Evolutionary conservation across 2,113 vertebrate species (phyloP), one percentile per base, ranked within the genome.

Genomic region (Phyllostomus hastatus): DNA sequence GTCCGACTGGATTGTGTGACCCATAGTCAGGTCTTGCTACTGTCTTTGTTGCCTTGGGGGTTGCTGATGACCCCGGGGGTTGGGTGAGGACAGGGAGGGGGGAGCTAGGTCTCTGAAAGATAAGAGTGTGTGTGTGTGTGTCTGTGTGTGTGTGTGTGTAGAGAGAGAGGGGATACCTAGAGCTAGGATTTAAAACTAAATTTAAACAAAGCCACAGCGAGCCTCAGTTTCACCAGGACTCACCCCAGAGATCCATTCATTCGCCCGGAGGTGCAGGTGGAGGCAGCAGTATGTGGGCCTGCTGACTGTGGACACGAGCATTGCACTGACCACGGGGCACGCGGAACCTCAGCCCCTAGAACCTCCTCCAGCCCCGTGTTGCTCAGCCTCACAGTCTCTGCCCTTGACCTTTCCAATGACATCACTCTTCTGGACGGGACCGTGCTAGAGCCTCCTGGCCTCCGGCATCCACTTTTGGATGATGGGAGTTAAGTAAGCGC

Each of bases 281-380:
- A 48, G 14, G 5, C 57, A 24, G 10, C 59, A 43, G 41, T 57
- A 17, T 11, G 2, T 15, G 7, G 17, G n/a, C n/a, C 41, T 70
- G 67, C 17, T 7, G 10, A 15, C 38, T 28, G 5, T 3, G n/a
- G n/a, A 64, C 7, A 1, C 0, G 14, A 82, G 50, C 26, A 2
- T 54, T 22, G 46, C 57, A 72, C 43, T 2, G 24, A 48, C 31
- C 20, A 0, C 1, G 0, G 61, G 20, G 0, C 0, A 1, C 67
- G 2, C 0, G 1, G 22, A 24, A 12, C 38, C 12, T 9, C 26
- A 14, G 41, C 26, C 35, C 28, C 73, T 0, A 0, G 48, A 1
- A 2, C 15, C 28, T 28, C n/a, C 35, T 26, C 35, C 4, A 24
- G 67, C 38, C 1, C 33, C 3, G 28, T 1, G n/a, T 28, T 6